Base-by-base conservation (phyloP, 2,113 vertebrate species). In the Odontophorus gujanensis region DNA sequence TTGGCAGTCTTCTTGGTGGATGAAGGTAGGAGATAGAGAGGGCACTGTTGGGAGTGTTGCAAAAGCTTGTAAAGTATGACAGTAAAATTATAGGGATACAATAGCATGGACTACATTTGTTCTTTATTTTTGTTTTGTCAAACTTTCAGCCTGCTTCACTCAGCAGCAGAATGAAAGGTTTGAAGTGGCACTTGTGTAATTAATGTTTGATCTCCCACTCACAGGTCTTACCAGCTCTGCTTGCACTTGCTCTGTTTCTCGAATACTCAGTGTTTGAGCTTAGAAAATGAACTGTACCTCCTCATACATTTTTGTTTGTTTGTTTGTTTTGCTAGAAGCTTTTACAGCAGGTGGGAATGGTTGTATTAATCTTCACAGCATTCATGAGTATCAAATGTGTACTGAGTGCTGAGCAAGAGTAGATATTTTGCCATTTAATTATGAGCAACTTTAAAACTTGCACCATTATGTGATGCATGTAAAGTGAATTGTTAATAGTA, bases 391-490 rank as follows among this genome's bases (percentile, higher is more conserved):
- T 65, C 47, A 72, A 87, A 75, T 55, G 11, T 57, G 40, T 88
- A 51, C 43, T 90, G 40, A 63, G 63, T 72, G 36, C 59, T 75
- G 55, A 40, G 25, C 90, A 63, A 83, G 57, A 86, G 53, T 81
- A 85, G 72, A 93, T 92, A 89, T 75, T 86, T 81, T 95, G 57
- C 65, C 28, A 36, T 89, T 89, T 45, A 61, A 14, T 88, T 78
- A 38, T 57, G 80, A 85, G 48, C 85, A 65, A 32, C 34, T 81
- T 85, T 87, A 84, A 90, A 87, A 81, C n/a, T 68, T 91, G 68
- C 55, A 45, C 79, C 71, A 26, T 67, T 69, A 81, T 68, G 36
- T 83, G 47, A 85, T 0, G 0, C 2, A 1, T 51, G 53, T 78
- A 75, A 68, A 92, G 38, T 53, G 69, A 87, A 69, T 91, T 88